Evolutionary conservation across 2,113 vertebrate genomes (phyloP).

Genomic region (Meles meles): DNA sequence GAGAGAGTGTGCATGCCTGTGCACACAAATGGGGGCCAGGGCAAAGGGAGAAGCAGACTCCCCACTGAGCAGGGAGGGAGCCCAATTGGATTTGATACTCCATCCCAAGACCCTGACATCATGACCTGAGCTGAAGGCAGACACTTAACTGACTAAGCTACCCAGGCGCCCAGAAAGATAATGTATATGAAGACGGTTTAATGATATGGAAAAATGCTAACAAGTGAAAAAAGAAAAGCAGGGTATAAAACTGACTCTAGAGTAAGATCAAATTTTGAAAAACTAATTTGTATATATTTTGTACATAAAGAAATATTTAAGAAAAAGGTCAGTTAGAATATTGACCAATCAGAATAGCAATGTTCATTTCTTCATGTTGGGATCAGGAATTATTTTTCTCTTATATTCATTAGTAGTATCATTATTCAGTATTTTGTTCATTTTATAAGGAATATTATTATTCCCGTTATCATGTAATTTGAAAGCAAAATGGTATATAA

Average conservation of each 20-base stretch:
- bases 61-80: too few relatives aligned
- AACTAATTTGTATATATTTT: slow-evolving; percentile 3
- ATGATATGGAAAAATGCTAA: background rate
- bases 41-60: too few relatives aligned
- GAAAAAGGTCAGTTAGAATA: slow-evolving; percentile 3
- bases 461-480: slow-evolving; percentile 4
- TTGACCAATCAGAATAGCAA: background rate
- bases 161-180: background rate
- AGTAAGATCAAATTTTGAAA: slow-evolving; percentile 34
- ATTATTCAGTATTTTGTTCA: background rate
- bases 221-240: background rate
- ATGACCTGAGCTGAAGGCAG: too few relatives aligned
- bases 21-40: too few relatives aligned
- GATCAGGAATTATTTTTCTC: background rate
- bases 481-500: background rate
- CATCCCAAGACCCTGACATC: too few relatives aligned
- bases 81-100: too few relatives aligned
- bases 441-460: slow-evolving; percentile 21
- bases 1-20: too few relatives aligned
- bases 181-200: background rate
- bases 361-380: background rate
- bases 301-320: slow-evolving; percentile 10
- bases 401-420: slow-evolving; percentile 21
- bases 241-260: slow-evolving; percentile 1
- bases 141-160: too few relatives aligned